Conservation (phyloP, 2,888 invertebrate species). For the Melanargia galathea region DNA sequence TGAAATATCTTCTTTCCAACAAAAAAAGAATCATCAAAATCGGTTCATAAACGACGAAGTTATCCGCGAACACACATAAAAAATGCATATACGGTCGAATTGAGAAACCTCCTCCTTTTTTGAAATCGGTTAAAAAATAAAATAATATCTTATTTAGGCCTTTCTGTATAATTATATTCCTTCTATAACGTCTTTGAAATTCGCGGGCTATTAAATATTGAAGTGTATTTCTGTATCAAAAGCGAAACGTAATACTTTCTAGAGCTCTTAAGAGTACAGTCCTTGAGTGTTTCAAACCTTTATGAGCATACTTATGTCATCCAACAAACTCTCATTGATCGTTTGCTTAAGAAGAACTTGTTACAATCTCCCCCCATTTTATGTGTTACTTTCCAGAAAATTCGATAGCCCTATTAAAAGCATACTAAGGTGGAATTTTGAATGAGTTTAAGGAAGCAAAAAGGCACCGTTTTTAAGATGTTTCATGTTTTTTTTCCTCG, state of each 20-base stretch:
- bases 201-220: constrained; percentile 12
- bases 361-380: constrained; percentile 45
- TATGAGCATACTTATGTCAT: constrained; percentile 48
- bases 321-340: constrained; percentile 60
- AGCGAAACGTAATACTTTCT: constrained; percentile 24
- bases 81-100: too few species aligned
- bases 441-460: constrained; percentile 5
- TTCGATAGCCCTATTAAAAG: constrained; percentile 33
- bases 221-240: constrained; percentile 12
- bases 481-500: constrained; percentile 53
- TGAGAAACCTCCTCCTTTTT: too few species aligned
- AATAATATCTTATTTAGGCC: too few species aligned
- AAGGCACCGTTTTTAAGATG: constrained; percentile 44
- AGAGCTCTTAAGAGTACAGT: constrained; percentile 31
- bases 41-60: too few species aligned
- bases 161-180: background rate
- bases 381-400: constrained; percentile 31
- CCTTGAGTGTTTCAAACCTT: constrained; percentile 44
- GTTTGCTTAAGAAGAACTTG: constrained; percentile 52
- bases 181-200: background rate
- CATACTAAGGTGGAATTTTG: constrained; percentile 46
- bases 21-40: too few species aligned
- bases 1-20: too few species aligned
- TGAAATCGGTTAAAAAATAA: too few species aligned
- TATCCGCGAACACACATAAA: too few species aligned